Base-by-base conservation (phyloP, 2,797 vertebrate genomes). In the Malacoraja senta region DNA sequence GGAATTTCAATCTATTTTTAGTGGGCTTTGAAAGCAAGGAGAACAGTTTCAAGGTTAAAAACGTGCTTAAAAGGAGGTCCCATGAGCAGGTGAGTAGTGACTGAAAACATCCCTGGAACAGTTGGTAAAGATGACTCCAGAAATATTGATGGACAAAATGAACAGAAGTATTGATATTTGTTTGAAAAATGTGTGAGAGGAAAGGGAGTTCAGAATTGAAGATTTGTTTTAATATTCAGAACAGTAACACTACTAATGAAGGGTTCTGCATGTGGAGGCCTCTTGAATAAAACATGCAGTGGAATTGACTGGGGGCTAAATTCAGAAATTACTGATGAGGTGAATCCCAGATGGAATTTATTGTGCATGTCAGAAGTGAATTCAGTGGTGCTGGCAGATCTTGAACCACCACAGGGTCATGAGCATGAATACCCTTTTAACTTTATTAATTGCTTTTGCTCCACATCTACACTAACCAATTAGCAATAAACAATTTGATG, bases 321-420 rank as follows among this genome's bases (percentile, higher is more conserved):
- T 58, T 84, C 61, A 68, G 84, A 88, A 88, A 88, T 88, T 88
- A 35, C 84, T 88, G 84, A 32, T 88, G n/a, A 88, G 61, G 84
- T 68, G 65, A 88, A 63, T 65, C 84, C n/a, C 61, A 32, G 84
- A 68, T 68, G n/a, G 61, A 88, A 35, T 88, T 65, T 88, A 29
- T 88, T 65, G 32, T 88, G 63, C 19, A 65, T 65, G n/a, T 9
- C 29, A 32, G 29, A 35, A 88, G 84, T 88, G 65, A 88, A 88
- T 88, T 88, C 83, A 88, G 19, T 32, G 24, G 24, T 83, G n/a
- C n/a, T 88, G 61, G 15, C n/a, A 15, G n/a, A 35, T 32, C 61
- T 88, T 86, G 29, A n/a, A 63, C 63, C 84, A 88, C 61, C 32
- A 32, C 15, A 88, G 84, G 29, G 29, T 35, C 61, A 65, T 65